These are phyloP conservation scores for Ectemnius lituratus DNA, from an alignment of 2,888 invertebrate genomes.

Conservation along the genomic window DNA sequence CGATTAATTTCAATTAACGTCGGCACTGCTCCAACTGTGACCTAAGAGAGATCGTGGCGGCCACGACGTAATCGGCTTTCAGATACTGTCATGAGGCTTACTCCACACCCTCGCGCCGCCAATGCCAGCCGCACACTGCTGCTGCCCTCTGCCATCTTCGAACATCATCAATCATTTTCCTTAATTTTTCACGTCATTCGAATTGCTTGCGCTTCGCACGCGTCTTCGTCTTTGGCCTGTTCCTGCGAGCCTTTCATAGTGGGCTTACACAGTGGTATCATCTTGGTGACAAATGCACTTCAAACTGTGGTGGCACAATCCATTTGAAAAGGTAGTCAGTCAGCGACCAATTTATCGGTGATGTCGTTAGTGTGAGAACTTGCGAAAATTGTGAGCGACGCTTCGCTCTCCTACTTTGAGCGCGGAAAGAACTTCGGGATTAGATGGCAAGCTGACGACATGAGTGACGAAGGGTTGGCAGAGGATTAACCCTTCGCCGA, in stretches of 20 bases:
- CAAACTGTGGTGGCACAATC: background rate
- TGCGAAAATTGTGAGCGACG: constrained; percentile 20
- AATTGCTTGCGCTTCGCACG: background rate
- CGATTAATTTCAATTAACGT: constrained; percentile 66
- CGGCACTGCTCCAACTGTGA: constrained; percentile 21
- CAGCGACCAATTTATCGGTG: background rate
- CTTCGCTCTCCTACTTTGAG: constrained; percentile 1
- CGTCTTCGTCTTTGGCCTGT: background rate
- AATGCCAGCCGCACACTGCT: background rate
- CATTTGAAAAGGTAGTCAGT: background rate
- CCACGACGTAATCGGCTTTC: constrained; percentile 9
- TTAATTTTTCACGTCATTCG: background rate
- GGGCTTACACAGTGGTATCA: too few relatives aligned
- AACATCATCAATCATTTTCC: background rate
- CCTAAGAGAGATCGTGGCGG: constrained; percentile 30
- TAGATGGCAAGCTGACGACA: constrained; percentile 42
- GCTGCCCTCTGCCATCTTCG: background rate
- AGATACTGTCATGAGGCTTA: background rate
- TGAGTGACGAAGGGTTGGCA: constrained; percentile 59
- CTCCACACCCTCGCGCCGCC: background rate
- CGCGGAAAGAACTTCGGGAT: constrained; percentile 46
- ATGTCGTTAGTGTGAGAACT: background rate
- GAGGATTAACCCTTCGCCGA: constrained; percentile 59
- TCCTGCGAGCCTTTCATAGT: too few relatives aligned
- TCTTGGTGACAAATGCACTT: background rate